A percentile compares a stretch with the other conserved stretches of the same genome.
phyloP scores from a whole-genome alignment of 2,113 vertebrate species.

The Calidris pygmaea region DNA sequence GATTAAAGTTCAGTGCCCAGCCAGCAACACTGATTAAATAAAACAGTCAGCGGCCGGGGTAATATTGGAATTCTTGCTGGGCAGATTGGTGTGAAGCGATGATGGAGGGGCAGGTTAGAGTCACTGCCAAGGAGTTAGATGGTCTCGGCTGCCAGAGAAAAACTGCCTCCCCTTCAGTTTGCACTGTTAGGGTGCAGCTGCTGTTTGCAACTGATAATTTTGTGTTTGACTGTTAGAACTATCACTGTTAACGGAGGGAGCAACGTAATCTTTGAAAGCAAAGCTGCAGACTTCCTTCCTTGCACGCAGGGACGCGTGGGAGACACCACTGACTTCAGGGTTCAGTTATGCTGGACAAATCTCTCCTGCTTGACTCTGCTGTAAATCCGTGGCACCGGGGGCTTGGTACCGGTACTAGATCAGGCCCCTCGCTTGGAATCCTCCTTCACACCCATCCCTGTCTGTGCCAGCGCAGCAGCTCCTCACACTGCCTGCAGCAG shows the following conservation, averaged over 20 bases:
- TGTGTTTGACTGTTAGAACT: neutral
- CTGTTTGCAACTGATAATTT: neutral
- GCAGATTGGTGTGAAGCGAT: neutral
- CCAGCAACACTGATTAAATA: neutral
- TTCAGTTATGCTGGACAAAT: neutral
- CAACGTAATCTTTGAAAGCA: accelerated
- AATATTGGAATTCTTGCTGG: accelerated
- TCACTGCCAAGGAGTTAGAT: neutral
- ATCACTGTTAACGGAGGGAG: neutral
- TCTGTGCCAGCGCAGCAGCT: neutral
- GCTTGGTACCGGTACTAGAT: neutral
- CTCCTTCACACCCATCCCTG: neutral
- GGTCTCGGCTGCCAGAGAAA: neutral
- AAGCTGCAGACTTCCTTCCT: neutral
- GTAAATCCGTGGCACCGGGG: accelerated
- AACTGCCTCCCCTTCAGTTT: neutral
- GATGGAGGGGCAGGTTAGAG: neutral
- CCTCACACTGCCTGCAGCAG: neutral
- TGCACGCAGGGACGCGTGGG: accelerated
- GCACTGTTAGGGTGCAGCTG: neutral
- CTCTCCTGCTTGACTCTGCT: neutral
- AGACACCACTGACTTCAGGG: neutral
- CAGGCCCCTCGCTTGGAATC: neutral
- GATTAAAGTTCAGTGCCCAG: neutral
- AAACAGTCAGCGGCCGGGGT: neutral